Evolutionary conservation across 1,140 invertebrate genomes (phyloP).

Genomic region (Drosophila quadrilineata): DNA sequence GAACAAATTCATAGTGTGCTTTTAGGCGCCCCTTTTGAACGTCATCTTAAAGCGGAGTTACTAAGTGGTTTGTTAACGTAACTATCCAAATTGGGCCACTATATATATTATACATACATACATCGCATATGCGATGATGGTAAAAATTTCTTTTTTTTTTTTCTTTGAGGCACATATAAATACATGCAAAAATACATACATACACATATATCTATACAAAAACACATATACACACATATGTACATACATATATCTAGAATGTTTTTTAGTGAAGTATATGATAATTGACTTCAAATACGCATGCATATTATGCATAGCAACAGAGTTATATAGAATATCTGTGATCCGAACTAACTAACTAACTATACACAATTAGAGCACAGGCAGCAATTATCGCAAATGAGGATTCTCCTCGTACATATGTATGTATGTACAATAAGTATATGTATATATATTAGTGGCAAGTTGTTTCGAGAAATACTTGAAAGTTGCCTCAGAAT

Average conservation of each 20-base stretch:
- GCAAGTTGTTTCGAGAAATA: too few species aligned
- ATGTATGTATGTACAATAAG: slow-evolving; percentile 46
- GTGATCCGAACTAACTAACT: slow-evolving; percentile 81
- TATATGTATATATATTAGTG: slow-evolving; percentile 36
- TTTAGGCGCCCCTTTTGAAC: slow-evolving; percentile 49
- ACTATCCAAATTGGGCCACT: too few species aligned
- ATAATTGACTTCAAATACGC: slow-evolving; percentile 31
- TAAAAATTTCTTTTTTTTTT: too few species aligned
- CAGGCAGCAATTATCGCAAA: too few species aligned
- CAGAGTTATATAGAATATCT: slow-evolving; percentile 81
- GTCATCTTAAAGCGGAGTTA: too few species aligned
- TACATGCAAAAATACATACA: slow-evolving; percentile 9
- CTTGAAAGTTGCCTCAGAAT: too few species aligned
- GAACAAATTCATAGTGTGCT: slow-evolving; percentile 52
- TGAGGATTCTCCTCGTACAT: too few species aligned
- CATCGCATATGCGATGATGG: too few species aligned
- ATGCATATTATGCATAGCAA: slow-evolving; percentile 51
- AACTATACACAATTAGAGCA: slow-evolving; percentile 26
- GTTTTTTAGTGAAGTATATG: slow-evolving; percentile 25
- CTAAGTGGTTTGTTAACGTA: too few species aligned
- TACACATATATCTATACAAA: slow-evolving; percentile 8
- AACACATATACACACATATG: slow-evolving; percentile 13
- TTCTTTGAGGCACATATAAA: slow-evolving; percentile 13
- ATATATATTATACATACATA: slow-evolving; percentile 41
- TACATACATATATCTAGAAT: slow-evolving; percentile 14